These are phyloP conservation scores for Drosophila setifemur DNA, from an alignment of 1,140 invertebrate genomes.

Conservation along the genomic window DNA sequence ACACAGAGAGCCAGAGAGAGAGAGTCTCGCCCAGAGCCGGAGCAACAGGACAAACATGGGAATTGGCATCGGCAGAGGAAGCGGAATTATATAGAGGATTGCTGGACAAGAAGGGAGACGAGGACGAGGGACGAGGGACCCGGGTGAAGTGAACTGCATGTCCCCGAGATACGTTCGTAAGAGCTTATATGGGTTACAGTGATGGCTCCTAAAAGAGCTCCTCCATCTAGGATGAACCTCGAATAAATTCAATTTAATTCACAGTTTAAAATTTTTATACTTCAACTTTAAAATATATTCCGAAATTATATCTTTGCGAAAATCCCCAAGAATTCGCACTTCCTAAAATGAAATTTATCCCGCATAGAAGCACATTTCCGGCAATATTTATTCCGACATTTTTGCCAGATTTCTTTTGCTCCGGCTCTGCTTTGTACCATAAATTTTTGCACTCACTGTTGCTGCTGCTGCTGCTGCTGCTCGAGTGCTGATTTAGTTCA, in stretches of 20 bases:
- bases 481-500: slow-evolving; percentile 70
- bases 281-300: no score
- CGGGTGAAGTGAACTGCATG: slow-evolving; percentile 41
- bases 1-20: no score
- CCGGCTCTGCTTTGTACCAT: no score
- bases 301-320: no score
- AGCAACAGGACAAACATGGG: slow-evolving; percentile 50
- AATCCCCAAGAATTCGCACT: no score
- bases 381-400: neutral
- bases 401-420: no score
- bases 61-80: slow-evolving; percentile 32
- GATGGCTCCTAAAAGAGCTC: neutral
- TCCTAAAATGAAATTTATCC: no score
- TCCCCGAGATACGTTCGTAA: slow-evolving; percentile 15
- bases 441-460: slow-evolving; percentile 20
- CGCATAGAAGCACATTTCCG: no score
- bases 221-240: neutral
- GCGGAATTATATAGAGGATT: slow-evolving; percentile 14
- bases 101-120: neutral
- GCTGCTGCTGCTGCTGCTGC: slow-evolving; percentile 15
- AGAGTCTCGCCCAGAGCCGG: slow-evolving; percentile 1
- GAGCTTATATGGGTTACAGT: slow-evolving; percentile 34
- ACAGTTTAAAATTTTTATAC: no score
- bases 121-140: neutral
- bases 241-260: neutral